A percentile compares a stretch with the other conserved stretches of the same genome.
Conservation (phyloP, 2,888 invertebrate genomes). For the Zygothrica quintamaculata region DNA sequence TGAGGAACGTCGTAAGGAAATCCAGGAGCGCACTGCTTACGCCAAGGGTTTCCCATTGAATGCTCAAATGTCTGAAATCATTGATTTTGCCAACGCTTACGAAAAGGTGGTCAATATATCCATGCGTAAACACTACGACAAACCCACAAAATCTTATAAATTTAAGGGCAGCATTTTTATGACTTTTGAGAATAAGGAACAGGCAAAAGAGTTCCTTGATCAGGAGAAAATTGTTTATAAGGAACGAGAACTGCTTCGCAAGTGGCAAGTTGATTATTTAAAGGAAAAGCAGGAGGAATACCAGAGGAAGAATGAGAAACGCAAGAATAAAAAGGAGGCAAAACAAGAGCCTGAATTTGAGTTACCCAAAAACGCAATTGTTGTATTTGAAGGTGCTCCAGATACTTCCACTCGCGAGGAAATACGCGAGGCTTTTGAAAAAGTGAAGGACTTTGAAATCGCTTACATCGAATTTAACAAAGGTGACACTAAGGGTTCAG, state of each 20-base stretch:
- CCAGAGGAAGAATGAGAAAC: slow-evolving; percentile 86
- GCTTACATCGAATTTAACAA: slow-evolving; percentile 91
- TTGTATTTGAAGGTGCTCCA: slow-evolving; percentile 88
- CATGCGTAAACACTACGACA: slow-evolving; percentile 87
- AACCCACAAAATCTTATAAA: slow-evolving; percentile 87
- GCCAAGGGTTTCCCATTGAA: slow-evolving; percentile 93
- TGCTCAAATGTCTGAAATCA: slow-evolving; percentile 88
- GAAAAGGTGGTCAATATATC: slow-evolving; percentile 89
- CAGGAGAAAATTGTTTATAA: slow-evolving; percentile 89
- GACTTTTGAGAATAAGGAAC: slow-evolving; percentile 92
- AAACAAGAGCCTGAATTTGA: slow-evolving; percentile 80
- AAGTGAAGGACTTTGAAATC: slow-evolving; percentile 84
- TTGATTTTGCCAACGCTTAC: slow-evolving; percentile 89
- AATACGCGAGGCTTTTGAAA: slow-evolving; percentile 88
- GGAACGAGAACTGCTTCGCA: slow-evolving; percentile 87
- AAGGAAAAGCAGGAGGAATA: slow-evolving; percentile 89
- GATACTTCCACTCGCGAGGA: slow-evolving; percentile 89
- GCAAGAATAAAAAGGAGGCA: slow-evolving; percentile 82
- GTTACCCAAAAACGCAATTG: slow-evolving; percentile 90
- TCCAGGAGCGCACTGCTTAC: slow-evolving; percentile 92
- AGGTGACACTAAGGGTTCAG: slow-evolving; percentile 90
- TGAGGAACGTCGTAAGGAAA: slow-evolving; percentile 92
- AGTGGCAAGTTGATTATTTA: slow-evolving; percentile 90
- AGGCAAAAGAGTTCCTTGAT: slow-evolving; percentile 91
- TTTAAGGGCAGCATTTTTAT: slow-evolving; percentile 97